Evolutionary conservation across 2,888 invertebrate species (phyloP).

Genomic region (Polyommatus icarus): DNA sequence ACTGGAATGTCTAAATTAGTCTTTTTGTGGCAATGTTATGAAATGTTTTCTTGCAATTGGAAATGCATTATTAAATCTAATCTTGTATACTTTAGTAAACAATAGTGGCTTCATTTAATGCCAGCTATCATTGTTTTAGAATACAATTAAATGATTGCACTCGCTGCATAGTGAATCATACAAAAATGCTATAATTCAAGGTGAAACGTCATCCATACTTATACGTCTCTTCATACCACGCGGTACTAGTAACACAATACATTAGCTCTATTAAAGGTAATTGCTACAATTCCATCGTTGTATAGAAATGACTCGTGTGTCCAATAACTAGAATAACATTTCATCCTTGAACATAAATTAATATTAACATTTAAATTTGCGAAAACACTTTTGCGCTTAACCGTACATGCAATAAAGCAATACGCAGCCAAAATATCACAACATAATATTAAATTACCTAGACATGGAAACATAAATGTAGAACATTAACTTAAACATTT

Average conservation of each 20-base stretch:
- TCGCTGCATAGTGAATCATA: neutral
- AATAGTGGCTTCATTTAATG: neutral
- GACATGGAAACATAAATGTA: neutral
- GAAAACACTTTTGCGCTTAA: neutral
- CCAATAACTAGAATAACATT: neutral
- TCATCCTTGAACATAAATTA: neutral
- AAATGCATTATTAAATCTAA: neutral
- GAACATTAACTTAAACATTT: neutral
- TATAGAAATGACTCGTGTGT: neutral
- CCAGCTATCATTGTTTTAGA: neutral
- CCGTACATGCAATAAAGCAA: conserved; percentile 27
- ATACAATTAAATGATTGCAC: neutral
- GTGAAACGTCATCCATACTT: neutral
- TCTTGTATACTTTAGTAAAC: neutral
- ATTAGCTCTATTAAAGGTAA: conserved; percentile 17
- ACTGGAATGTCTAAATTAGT: neutral
- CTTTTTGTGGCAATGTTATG: neutral
- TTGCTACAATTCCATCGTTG: conserved; percentile 10
- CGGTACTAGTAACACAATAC: conserved; percentile 4
- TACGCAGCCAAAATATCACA: conserved; percentile 33
- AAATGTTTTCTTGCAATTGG: neutral
- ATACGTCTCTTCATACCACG: neutral
- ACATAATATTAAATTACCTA: neutral
- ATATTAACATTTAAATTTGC: neutral
- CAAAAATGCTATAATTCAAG: conserved; percentile 22